Base-by-base conservation (phyloP, 1,140 invertebrate genomes). In the Lithobius niger region DNA sequence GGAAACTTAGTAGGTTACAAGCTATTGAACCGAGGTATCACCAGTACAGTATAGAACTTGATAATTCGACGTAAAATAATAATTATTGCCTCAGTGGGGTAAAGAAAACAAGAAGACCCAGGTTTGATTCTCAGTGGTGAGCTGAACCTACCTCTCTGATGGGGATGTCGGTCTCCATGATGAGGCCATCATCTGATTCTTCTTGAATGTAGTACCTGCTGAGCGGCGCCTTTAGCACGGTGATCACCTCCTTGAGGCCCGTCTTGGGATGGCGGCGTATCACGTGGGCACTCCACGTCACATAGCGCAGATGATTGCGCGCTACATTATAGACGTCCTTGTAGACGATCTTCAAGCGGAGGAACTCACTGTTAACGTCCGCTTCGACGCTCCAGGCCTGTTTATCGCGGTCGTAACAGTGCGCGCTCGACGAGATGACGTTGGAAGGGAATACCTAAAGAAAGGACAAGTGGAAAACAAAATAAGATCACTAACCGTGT, bases 161-260 rank as follows among this genome's bases (percentile, higher is more conserved):
- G 1, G 80, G 77, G 1, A 91, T 76, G 59, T 83, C 80, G 1
- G 85, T 86, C 64, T 87, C 84, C 82, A 88, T 87, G 63, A 87
- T 84, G 40, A 86, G 80, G 1, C 85, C 85, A 63, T 89, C 86
- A 66, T 90, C 86, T 0, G 77, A 76, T 24, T 78, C 81, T 52
- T 89, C 86, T 65, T 89, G 86, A 6, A 85, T 81, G 66, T 89
- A 92, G 66, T 90, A 92, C 58, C 85, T 82, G 60, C 79, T 80
- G 66, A 84, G 88, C 2, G 86, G 86, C 0, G 81, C 80, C 19
- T 83, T 82, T 0, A 82, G 77, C 1, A 86, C 71, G 27, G 78
- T 76, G 22, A 82, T 75, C n/a, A 59, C 55, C 22, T 62, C 60
- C 1, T 43, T 44, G 27, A 54, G 59, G 15, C 57, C 61, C 22